These are phyloP conservation scores for Lobophora halterata DNA, from an alignment of 2,888 invertebrate species.

Conservation along the genomic window DNA sequence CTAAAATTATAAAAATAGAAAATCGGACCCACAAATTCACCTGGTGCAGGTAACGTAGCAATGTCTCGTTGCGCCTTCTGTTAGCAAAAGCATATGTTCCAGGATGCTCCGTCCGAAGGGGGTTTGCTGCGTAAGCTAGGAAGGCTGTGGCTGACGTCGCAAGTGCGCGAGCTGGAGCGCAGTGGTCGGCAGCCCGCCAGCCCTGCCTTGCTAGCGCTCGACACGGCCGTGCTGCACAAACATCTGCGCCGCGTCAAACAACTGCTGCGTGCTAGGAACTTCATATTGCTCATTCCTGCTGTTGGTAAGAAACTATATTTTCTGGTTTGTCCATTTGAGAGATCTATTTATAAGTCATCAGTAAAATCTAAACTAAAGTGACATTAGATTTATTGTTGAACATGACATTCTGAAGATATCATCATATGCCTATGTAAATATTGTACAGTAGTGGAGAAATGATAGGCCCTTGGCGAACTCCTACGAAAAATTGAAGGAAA, in stretches of 20 bases:
- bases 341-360: background rate
- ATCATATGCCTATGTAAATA: no score
- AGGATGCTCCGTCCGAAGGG: slow-evolving; percentile 58
- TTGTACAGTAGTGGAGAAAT: no score
- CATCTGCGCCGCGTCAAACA: slow-evolving; percentile 90
- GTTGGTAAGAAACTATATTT: no score
- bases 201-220: slow-evolving; percentile 94
- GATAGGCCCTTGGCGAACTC: no score
- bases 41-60: no score
- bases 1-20: no score
- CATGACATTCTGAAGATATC: no score
- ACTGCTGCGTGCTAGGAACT: slow-evolving; percentile 89
- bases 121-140: slow-evolving; percentile 92
- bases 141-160: slow-evolving; percentile 92
- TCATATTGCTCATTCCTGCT: slow-evolving; percentile 93
- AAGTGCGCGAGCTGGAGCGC: slow-evolving; percentile 92
- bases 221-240: slow-evolving; percentile 89
- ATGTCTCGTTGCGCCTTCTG: background rate
- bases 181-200: slow-evolving; percentile 82
- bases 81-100: slow-evolving; percentile 2
- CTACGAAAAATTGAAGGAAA: no score
- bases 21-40: no score
- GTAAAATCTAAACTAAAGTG: background rate
- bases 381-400: no score
- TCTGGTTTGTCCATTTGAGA: no score